phyloP scores from a whole-genome alignment of 2,113 vertebrate species.

The Rhinolophus ferrumequinum region DNA sequence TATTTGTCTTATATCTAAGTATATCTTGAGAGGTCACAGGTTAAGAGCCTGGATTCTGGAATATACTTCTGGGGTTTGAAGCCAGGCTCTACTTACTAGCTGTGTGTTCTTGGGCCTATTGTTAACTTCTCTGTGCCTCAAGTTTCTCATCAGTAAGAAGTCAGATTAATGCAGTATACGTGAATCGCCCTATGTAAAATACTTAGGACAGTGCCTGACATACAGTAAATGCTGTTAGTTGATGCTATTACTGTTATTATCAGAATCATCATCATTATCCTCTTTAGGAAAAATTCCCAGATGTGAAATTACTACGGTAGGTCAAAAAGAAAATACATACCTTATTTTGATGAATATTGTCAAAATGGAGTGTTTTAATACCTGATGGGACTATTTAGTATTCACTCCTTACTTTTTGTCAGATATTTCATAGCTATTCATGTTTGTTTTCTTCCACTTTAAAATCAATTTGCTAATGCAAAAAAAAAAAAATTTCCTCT shows the following conservation, averaged over 20 bases:
- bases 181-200: not conserved
- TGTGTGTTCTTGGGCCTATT: not conserved
- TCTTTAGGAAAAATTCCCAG: not conserved
- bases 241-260: not conserved
- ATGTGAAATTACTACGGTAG: not conserved
- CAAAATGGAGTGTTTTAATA: not conserved
- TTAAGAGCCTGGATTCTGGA: not conserved
- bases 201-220: not conserved
- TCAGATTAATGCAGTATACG: not conserved
- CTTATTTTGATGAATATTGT: not conserved
- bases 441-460: not conserved
- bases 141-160: not conserved
- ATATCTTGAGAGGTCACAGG: not conserved
- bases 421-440: not conserved
- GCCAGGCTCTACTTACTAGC: not conserved
- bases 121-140: not conserved
- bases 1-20: not conserved
- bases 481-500: not conserved
- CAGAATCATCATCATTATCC: not conserved
- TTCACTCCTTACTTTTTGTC: not conserved
- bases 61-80: not conserved
- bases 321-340: not conserved
- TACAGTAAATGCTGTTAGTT: not conserved
- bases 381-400: not conserved
- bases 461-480: constrained; percentile 5